phyloP scores from a whole-genome alignment of 2,113 vertebrate species.

The Oreochromis niloticus region DNA sequence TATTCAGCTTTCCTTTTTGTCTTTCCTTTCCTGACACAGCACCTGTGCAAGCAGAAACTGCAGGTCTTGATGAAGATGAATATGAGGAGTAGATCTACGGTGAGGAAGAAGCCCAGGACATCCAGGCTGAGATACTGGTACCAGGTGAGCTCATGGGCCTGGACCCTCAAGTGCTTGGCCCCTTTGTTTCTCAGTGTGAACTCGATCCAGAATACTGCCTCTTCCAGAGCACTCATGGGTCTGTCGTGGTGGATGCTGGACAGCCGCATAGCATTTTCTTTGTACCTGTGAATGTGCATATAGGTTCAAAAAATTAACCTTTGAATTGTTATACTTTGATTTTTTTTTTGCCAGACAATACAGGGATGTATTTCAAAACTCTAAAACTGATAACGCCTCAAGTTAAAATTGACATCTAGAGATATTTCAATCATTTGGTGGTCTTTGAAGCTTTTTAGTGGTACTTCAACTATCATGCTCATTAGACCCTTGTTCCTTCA shows the following conservation, averaged over 20 bases:
- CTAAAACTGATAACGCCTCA: background rate
- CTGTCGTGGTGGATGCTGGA: too few species aligned
- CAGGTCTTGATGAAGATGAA: slow-evolving; percentile 71
- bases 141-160: slow-evolving; percentile 83
- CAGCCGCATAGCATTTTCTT: slow-evolving; percentile 76
- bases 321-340: rapidly evolving
- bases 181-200: too few species aligned
- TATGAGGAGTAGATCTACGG: slow-evolving; percentile 26
- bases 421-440: background rate
- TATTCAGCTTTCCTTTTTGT: slow-evolving; percentile 49
- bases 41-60: slow-evolving; percentile 58
- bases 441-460: background rate
- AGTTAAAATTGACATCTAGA: background rate
- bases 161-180: slow-evolving; percentile 80
- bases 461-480: rapidly evolving
- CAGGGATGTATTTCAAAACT: background rate
- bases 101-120: slow-evolving; percentile 76
- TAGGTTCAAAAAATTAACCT: background rate
- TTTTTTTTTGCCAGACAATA: background rate
- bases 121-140: slow-evolving; percentile 79
- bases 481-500: background rate
- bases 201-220: too few species aligned
- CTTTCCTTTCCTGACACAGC: slow-evolving; percentile 24
- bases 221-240: too few species aligned
- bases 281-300: slow-evolving; percentile 69